Evolutionary conservation across 2,888 invertebrate genomes (phyloP).

Genomic region (Phlogophora meticulosa): DNA sequence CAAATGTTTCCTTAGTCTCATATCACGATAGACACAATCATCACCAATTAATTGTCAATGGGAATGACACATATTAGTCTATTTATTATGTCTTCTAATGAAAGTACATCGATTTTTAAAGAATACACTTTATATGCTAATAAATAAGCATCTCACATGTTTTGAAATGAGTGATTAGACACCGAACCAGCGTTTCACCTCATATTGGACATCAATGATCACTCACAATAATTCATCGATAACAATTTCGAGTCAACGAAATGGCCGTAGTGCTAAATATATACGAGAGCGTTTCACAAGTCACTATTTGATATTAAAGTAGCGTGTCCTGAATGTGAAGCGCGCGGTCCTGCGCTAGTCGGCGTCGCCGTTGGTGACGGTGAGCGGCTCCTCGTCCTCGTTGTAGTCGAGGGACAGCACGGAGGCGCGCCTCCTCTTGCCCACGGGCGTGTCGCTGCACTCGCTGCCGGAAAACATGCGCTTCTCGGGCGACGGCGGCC

Average conservation of each 20-base stretch:
- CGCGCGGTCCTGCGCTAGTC: constrained; percentile 84
- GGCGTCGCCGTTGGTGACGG: constrained; percentile 93
- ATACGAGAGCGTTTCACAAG: constrained; percentile 74
- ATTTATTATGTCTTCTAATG: constrained; percentile 84
- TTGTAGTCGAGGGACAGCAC: constrained; percentile 94
- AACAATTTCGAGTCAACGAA: constrained; percentile 77
- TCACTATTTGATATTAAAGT: constrained; percentile 80
- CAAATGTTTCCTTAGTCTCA: constrained; percentile 81
- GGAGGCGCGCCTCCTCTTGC: constrained; percentile 93
- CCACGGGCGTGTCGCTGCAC: constrained; percentile 86
- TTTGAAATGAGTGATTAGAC: constrained; percentile 75
- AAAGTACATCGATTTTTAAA: constrained; percentile 84
- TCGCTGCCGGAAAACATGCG: constrained; percentile 86
- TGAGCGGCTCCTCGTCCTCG: constrained; percentile 94
- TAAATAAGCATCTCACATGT: constrained; percentile 79
- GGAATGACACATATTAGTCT: constrained; percentile 81
- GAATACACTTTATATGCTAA: constrained; percentile 83
- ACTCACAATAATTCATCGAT: constrained; percentile 78
- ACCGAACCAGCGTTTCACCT: constrained; percentile 75
- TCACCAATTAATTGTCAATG: constrained; percentile 86
- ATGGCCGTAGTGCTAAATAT: constrained; percentile 71
- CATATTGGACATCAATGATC: constrained; percentile 73
- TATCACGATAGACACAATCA: constrained; percentile 85
- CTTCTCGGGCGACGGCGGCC: constrained; percentile 81
- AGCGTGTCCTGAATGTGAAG: constrained; percentile 78